A percentile compares a stretch with the other conserved stretches of the same genome.
These are phyloP conservation scores for Drosophila longiperda DNA, from an alignment of 2,888 invertebrate species.

Conservation along the genomic window DNA sequence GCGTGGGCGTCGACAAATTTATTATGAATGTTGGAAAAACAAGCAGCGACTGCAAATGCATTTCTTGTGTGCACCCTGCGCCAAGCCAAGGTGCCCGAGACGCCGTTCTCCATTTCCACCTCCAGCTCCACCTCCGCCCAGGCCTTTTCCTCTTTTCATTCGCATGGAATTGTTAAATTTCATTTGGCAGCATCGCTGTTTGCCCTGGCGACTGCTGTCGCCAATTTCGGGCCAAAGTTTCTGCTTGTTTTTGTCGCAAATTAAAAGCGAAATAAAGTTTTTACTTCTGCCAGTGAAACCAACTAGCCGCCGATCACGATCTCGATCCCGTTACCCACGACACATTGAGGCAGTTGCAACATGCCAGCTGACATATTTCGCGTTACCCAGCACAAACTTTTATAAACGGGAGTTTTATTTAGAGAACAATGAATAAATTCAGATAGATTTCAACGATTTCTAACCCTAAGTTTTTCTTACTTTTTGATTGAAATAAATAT, in stretches of 20 bases:
- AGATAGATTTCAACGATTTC: not conserved
- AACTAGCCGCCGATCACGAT: constrained; percentile 31
- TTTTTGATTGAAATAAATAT: too few relatives aligned
- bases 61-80: constrained; percentile 61
- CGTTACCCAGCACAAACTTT: constrained; percentile 1
- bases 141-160: constrained; percentile 7
- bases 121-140: not conserved
- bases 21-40: constrained; percentile 75
- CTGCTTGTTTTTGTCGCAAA: constrained; percentile 75
- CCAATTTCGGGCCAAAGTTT: constrained; percentile 47
- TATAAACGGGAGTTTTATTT: not conserved
- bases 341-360: constrained; percentile 36
- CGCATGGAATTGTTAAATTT: constrained; percentile 76
- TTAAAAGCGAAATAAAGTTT: constrained; percentile 78
- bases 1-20: constrained; percentile 48
- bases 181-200: constrained; percentile 59
- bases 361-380: constrained; percentile 45
- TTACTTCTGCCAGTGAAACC: constrained; percentile 37
- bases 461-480: too few relatives aligned
- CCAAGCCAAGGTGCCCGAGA: constrained; percentile 50
- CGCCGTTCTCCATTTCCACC: constrained; percentile 4
- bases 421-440: not conserved
- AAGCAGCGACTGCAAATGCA: constrained; percentile 67
- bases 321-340: constrained; percentile 15
- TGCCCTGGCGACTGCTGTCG: constrained; percentile 45